phyloP scores from a whole-genome alignment of 2,797 vertebrate species.

The Mallotus villosus region DNA sequence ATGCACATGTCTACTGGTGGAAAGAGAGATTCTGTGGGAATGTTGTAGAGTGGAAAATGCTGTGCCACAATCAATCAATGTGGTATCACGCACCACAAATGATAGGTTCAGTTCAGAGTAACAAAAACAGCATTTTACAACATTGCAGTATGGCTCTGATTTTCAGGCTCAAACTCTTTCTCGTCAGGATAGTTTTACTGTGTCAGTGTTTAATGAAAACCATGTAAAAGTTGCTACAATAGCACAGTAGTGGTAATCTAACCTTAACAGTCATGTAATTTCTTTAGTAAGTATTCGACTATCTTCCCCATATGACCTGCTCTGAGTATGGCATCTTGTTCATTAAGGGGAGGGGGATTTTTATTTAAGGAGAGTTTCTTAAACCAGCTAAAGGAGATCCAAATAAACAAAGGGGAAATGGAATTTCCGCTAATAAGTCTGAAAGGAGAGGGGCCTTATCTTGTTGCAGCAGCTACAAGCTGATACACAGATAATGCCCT shows the following conservation, averaged over 20 bases:
- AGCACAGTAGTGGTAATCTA: too few relatives aligned
- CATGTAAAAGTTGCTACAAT: too few relatives aligned
- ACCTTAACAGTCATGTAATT: too few relatives aligned
- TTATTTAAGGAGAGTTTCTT: too few relatives aligned
- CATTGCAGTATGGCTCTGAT: neutral
- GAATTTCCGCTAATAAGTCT: too few relatives aligned
- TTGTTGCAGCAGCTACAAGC: neutral
- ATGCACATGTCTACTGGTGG: neutral
- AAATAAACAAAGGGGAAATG: neutral
- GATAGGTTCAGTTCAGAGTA: neutral
- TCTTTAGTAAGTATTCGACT: too few relatives aligned
- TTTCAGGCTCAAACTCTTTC: neutral
- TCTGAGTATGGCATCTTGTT: too few relatives aligned
- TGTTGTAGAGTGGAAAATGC: neutral
- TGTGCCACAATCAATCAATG: neutral
- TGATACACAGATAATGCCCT: neutral
- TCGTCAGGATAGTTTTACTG: neutral
- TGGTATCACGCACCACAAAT: neutral
- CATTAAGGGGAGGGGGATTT: too few relatives aligned
- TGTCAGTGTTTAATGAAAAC: neutral
- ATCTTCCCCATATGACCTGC: too few relatives aligned
- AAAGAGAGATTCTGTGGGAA: neutral
- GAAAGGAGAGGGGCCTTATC: neutral
- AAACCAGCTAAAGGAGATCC: too few relatives aligned
- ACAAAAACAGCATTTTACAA: neutral